phyloP scores from a whole-genome alignment of 1,140 invertebrate species.

The Drosophila orena region DNA sequence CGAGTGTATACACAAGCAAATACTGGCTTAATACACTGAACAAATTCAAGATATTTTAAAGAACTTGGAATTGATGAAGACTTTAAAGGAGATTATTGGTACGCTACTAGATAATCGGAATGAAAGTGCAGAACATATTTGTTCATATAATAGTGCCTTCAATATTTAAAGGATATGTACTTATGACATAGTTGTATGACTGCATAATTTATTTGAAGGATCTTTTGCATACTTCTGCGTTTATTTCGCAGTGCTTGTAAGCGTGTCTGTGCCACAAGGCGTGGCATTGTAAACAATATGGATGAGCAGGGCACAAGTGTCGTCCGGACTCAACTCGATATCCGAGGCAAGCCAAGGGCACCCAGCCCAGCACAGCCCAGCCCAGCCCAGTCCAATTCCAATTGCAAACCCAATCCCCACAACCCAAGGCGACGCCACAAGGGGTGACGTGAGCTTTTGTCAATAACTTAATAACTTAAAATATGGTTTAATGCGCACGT shows the following conservation, averaged over 20 bases:
- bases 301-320: slow-evolving; percentile 80
- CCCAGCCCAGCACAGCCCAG: slow-evolving; percentile 19
- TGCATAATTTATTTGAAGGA: no score
- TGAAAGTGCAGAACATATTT: no score
- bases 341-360: slow-evolving; percentile 10
- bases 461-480: slow-evolving; percentile 84
- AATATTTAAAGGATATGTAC: no score
- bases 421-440: slow-evolving; percentile 30
- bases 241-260: slow-evolving; percentile 16
- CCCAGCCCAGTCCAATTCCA: slow-evolving; percentile 23
- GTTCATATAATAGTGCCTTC: no score
- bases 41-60: background rate
- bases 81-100: no score
- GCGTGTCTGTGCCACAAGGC: slow-evolving; percentile 51
- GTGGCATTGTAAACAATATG: slow-evolving; percentile 78
- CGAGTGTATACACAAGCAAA: slow-evolving; percentile 28
- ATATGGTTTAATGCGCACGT: slow-evolving; percentile 83
- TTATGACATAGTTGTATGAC: background rate
- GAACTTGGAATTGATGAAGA: no score
- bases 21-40: slow-evolving; percentile 6
- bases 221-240: background rate
- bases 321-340: slow-evolving; percentile 38
- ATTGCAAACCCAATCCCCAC: slow-evolving; percentile 1
- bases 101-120: no score
- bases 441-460: slow-evolving; percentile 80